Evolutionary conservation across 2,888 invertebrate species (phyloP).

Genomic region (Dasypolia templi): DNA sequence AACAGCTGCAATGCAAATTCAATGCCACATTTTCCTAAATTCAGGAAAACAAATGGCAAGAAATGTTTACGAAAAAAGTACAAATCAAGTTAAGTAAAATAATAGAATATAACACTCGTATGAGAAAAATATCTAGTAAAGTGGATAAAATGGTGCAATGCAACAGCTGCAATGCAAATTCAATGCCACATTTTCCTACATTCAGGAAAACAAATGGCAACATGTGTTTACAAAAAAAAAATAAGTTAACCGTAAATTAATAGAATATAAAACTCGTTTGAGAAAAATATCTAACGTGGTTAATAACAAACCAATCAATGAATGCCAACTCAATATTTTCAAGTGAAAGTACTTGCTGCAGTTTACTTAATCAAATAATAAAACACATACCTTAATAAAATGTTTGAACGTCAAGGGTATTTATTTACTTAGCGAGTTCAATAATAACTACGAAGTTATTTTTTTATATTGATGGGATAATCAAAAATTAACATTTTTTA

Average conservation of each 20-base stretch:
- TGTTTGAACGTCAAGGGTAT: slow-evolving; percentile 5
- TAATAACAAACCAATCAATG: slow-evolving; percentile 23
- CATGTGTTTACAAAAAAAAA: background rate
- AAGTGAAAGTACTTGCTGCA: slow-evolving; percentile 55
- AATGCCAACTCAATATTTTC: slow-evolving; percentile 65
- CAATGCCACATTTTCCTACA: slow-evolving; percentile 2
- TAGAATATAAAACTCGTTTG: background rate
- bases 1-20: slow-evolving; percentile 55
- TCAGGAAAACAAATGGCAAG: background rate
- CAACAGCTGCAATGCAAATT: slow-evolving; percentile 55
- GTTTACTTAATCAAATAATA: background rate
- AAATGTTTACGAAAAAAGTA: background rate
- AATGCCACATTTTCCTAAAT: slow-evolving; percentile 6
- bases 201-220: background rate
- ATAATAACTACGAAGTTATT: background rate
- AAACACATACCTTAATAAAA: slow-evolving; percentile 33
- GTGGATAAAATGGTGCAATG: slow-evolving; percentile 40
- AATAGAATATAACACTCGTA: background rate
- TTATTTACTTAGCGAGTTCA: slow-evolving; percentile 15
- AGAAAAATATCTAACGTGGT: slow-evolving; percentile 43
- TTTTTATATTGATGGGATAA: slow-evolving; percentile 43
- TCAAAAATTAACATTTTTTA: slow-evolving; percentile 46
- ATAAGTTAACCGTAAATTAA: background rate
- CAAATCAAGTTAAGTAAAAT: background rate
- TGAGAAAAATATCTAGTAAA: slow-evolving; percentile 31